Evolutionary conservation across 2,797 vertebrate genomes (phyloP).

Genomic region (Borostomias antarcticus): DNA sequence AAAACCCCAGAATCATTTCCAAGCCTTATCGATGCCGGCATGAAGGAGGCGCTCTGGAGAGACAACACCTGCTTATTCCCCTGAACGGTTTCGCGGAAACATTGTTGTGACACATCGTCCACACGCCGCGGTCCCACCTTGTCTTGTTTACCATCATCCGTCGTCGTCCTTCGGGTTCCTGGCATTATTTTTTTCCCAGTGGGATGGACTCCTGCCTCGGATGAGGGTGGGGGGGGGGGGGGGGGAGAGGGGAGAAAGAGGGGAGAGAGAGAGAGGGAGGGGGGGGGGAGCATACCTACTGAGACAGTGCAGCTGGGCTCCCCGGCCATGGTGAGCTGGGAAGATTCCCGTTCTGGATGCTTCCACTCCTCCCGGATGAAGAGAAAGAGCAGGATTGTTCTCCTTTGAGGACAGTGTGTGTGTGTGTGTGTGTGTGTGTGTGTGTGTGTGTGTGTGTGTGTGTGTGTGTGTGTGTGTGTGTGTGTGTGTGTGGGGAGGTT

Average conservation of each 20-base stretch:
- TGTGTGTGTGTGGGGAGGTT: conserved; percentile 32
- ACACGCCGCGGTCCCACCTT: conserved; percentile 11
- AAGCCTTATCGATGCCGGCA: background rate
- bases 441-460: too few relatives aligned
- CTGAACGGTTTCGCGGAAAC: conserved; percentile 21
- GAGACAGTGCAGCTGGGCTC: conserved; percentile 60
- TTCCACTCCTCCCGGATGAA: background rate
- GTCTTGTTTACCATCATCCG: conserved; percentile 47
- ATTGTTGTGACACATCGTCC: background rate
- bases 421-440: too few relatives aligned
- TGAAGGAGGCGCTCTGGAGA: background rate
- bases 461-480: too few relatives aligned
- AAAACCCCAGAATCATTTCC: background rate
- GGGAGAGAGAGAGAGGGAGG: background rate
- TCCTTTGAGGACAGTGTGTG: too few relatives aligned
- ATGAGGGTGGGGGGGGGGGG: background rate
- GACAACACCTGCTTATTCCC: conserved; percentile 27
- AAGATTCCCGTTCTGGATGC: conserved; percentile 31
- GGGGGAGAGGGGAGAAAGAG: background rate
- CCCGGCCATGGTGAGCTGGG: conserved; percentile 29
- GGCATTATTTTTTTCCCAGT: background rate
- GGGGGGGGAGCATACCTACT: too few relatives aligned
- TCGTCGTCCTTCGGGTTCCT: conserved; percentile 27
- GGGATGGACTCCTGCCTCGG: too few relatives aligned
- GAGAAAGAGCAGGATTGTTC: too few relatives aligned